Evolutionary conservation across 1,140 invertebrate genomes (phyloP).

Genomic region (Melipona quadrifasciata): DNA sequence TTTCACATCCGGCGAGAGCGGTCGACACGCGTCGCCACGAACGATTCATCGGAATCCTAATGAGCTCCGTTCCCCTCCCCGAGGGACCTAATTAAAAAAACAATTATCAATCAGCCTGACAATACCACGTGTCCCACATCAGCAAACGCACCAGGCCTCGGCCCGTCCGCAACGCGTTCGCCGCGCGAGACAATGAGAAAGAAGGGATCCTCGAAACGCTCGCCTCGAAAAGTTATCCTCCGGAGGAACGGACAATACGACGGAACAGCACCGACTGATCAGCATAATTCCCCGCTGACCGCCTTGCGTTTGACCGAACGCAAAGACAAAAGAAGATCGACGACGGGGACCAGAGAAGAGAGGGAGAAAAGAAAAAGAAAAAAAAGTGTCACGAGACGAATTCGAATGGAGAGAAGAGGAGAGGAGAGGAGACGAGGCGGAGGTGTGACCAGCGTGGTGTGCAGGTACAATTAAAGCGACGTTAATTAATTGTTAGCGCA

Average conservation of each 20-base stretch:
- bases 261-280: constrained; percentile 4
- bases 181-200: constrained; percentile 51
- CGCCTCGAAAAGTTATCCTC: neutral
- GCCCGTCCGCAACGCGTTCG: neutral
- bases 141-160: neutral
- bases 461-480: constrained; percentile 74
- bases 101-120: constrained; percentile 46
- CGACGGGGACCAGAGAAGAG: neutral
- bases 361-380: neutral
- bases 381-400: neutral
- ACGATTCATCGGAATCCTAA: neutral
- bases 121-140: constrained; percentile 15
- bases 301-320: neutral
- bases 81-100: constrained; percentile 40
- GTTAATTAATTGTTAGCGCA: constrained; percentile 79
- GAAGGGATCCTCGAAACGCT: constrained; percentile 28
- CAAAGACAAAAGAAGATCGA: constrained; percentile 3
- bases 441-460: constrained; percentile 20
- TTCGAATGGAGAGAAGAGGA: neutral
- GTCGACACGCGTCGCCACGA: neutral
- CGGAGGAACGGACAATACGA: neutral
- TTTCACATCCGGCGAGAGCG: neutral
- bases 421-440: neutral
- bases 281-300: constrained; percentile 55
- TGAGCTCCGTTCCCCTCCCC: neutral